A percentile compares a stretch with the other conserved stretches of the same genome.
Conservation (phyloP, 2,113 vertebrate genomes). For the Bathybates hornii region DNA sequence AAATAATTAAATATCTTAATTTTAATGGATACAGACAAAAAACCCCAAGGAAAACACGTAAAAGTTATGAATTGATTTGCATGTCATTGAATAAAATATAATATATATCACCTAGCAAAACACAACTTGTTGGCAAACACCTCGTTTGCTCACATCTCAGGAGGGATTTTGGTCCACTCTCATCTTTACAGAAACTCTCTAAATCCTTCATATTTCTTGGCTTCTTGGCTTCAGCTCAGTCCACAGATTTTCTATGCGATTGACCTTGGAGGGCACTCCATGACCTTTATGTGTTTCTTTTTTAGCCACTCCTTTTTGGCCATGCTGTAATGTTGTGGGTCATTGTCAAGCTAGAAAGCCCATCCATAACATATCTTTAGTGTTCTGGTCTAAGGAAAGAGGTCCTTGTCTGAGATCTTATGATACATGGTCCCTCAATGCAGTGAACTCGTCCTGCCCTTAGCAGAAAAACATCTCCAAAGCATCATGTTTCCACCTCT, state of each 20-base stretch:
- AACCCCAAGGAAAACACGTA: fast-evolving
- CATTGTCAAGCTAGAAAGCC: background rate
- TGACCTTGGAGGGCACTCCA: background rate
- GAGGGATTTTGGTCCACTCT: background rate
- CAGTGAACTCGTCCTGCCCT: fast-evolving
- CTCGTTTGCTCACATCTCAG: background rate
- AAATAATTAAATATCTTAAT: background rate
- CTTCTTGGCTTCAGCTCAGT: background rate
- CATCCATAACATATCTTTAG: background rate
- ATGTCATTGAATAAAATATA: background rate
- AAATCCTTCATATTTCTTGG: background rate
- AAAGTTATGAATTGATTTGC: background rate
- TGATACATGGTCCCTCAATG: background rate
- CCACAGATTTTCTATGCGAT: background rate
- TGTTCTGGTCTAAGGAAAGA: background rate
- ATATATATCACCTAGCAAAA: background rate
- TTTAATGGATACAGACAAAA: background rate
- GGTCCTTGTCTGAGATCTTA: background rate
- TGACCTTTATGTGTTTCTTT: background rate
- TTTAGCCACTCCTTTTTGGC: background rate
- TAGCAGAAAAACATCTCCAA: background rate
- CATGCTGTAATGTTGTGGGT: background rate
- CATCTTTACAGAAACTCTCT: background rate
- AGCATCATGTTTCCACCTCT: background rate
- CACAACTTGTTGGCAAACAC: background rate